Base-by-base conservation (phyloP, 2,888 invertebrate genomes). In the Euproctis similis region DNA sequence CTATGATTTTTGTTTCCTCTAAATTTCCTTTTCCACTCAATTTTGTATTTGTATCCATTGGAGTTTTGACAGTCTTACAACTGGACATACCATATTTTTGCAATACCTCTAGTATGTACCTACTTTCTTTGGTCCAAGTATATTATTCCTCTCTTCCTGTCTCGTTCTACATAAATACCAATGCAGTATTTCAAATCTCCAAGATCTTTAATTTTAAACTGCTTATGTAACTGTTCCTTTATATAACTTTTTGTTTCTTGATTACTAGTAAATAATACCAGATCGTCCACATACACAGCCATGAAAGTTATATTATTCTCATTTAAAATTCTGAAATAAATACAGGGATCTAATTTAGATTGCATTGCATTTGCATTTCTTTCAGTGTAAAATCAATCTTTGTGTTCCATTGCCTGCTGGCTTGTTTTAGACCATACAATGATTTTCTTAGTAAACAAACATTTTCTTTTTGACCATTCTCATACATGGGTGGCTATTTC, bases 121-220 rank as follows among this genome's bases (percentile, higher is more conserved):
- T 28, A 32, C 4, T 9, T 28, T 16, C 5, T 16, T 21, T 32
- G 28, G 25, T 32, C 32, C 9, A 32, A 20, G 3, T 13, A 12
- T 16, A 32, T 32, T 8, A 10, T 7, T 12, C 12, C 28, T 20
- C 12, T 28, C 6, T 16, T 17, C 7, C n/a, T 28, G n/a, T 32
- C 28, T 14, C 14, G 14, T 26, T 26, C 21, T 8, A 9, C 22
- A 19, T 19, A 4, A 8, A 19, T n/a, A n/a, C 12, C 12, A 29
- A 18, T 18, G 8, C 8, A 18, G 18, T 28, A 23, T 1, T 12
- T 13, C 17, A 27, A 2, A 45, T 11, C n/a, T 38, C 40, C 11
- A 44, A 46, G 31, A 46, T 43, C 1, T 32, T 5, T 22, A 44
- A 48, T 11, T 39, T 32, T 26, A 40, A 9, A 17, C 28, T 23